Evolutionary conservation across 2,113 vertebrate genomes (phyloP).

Genomic region (Ceyx cyanopectus): DNA sequence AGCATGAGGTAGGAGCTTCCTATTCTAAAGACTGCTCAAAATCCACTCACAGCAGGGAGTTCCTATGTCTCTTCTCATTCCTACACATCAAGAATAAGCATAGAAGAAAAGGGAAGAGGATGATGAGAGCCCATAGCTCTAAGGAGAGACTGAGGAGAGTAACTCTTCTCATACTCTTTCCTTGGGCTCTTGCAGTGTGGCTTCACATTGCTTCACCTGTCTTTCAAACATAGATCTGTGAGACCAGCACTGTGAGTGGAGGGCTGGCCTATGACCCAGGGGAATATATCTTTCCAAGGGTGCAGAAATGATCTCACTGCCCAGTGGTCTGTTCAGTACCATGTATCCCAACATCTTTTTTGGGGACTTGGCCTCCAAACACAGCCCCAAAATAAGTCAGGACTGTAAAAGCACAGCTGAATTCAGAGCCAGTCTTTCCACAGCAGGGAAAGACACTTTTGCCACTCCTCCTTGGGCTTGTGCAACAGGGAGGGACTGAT

Average conservation of each 20-base stretch:
- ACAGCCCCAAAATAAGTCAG: neutral
- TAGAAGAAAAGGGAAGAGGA: neutral
- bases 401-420: neutral
- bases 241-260: neutral
- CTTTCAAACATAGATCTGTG: neutral
- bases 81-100: neutral
- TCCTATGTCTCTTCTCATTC: neutral
- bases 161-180: neutral
- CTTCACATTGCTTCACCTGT: neutral
- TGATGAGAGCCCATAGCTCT: neutral
- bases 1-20: neutral
- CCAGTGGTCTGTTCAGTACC: neutral
- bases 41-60: neutral
- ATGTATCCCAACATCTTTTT: rapidly evolving
- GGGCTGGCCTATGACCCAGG: neutral
- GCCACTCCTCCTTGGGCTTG: neutral
- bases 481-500: neutral
- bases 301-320: neutral
- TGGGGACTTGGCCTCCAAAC: neutral
- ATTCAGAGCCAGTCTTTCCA: neutral
- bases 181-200: neutral
- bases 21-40: neutral
- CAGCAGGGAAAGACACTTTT: neutral
- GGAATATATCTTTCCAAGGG: neutral
- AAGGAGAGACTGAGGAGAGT: neutral